Evolutionary conservation across 2,888 invertebrate species (phyloP).

Genomic region (Marronus borbonicus): DNA sequence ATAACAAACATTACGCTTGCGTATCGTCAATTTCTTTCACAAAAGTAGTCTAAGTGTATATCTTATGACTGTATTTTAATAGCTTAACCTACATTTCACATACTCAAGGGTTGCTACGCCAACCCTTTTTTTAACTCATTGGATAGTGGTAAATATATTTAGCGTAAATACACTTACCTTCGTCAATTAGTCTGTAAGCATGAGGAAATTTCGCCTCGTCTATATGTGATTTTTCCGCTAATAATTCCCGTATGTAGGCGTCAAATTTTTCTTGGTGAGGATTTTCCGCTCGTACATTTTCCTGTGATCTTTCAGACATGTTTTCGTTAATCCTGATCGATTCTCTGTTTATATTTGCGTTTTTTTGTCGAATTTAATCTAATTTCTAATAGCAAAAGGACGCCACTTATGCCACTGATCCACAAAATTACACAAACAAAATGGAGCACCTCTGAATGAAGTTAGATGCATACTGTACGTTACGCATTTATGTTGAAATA

Average conservation of each 20-base stretch:
- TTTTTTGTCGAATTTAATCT: background rate
- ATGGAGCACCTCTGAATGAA: background rate
- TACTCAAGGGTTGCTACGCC: background rate
- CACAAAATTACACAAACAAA: conserved; percentile 2
- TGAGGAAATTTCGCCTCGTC: conserved; percentile 80
- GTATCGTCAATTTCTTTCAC: background rate
- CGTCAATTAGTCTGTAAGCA: conserved; percentile 80
- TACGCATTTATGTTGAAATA: no score
- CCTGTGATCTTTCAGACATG: conserved; percentile 15
- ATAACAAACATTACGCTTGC: conserved; percentile 15
- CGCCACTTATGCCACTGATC: background rate
- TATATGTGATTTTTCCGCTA: conserved; percentile 80
- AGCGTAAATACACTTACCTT: conserved; percentile 73
- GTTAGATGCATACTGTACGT: background rate
- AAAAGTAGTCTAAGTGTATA: background rate
- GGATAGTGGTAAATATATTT: no score
- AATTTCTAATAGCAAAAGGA: background rate
- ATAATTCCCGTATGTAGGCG: conserved; percentile 83
- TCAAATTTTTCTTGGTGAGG: conserved; percentile 81
- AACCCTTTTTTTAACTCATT: background rate
- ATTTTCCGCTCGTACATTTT: conserved; percentile 57
- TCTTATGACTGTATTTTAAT: background rate
- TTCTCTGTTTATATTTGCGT: background rate
- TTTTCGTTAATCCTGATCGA: background rate
- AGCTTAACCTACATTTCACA: background rate